Evolutionary conservation across 2,113 vertebrate species (phyloP), one percentile per base, ranked within the genome.

Genomic region (Hylia prasina): DNA sequence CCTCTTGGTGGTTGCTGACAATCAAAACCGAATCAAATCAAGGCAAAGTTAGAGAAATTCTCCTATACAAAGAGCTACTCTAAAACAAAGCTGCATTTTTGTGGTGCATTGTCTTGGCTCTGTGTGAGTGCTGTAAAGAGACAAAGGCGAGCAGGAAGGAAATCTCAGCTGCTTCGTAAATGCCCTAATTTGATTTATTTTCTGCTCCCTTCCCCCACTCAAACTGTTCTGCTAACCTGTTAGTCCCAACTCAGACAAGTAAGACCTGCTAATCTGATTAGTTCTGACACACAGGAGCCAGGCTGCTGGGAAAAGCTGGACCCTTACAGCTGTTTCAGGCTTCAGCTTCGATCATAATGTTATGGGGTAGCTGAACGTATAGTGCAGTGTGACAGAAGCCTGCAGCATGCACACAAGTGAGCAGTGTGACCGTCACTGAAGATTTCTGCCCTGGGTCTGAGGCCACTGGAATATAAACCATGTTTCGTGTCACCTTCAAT

Each of bases 171-270:
- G 91, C 87, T 96, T 95, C 88, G 76, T 50, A 91, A 91, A 91
- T 94, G 90, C 70, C 93, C 86, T 95, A 80, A 93, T 94, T 95
- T 96, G 87, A 94, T 97, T 94, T 96, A 78, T 94, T 83, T 87
- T 47, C 72, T 70, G 75, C 61, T 89, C 93, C 97, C 95, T 96
- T 96, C 95, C 96, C 89, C 65, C 66, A 82, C 13, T 73, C 94
- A 68, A 89, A 96, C 69, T 94, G 84, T 91, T 96, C 95, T 95
- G 73, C 88, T 93, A 93, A 96, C 95, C 87, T 92, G 77, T 87
- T 96, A 91, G 96, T 94, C 96, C 96, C 95, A 87, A 63, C 94
- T 95, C 93, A 97, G 94, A 90, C 89, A 96, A 87, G 93, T 96
- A 88, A 96, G 1, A 95, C 60, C 91, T 92, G 87, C 92, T 96